Conservation (phyloP, 1,140 invertebrate genomes). For the Helicoverpa zea region DNA sequence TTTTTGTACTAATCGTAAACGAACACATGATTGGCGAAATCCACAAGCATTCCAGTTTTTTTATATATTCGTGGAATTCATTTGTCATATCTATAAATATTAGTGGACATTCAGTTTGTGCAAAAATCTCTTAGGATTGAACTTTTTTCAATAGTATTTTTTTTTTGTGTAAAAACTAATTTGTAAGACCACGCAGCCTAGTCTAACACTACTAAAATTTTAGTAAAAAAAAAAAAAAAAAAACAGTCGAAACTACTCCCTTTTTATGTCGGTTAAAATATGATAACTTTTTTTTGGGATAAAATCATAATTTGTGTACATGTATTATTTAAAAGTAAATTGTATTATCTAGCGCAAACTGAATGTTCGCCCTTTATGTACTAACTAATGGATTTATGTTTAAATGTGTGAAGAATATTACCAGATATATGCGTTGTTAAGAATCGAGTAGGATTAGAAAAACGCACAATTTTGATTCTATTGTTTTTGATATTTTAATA, state of each 20-base stretch:
- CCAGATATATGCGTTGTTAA: slow-evolving; percentile 27
- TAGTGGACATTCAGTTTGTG: slow-evolving; percentile 15
- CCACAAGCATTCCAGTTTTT: slow-evolving; percentile 48
- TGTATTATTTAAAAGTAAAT: not conserved
- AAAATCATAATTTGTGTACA: no score
- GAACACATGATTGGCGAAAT: slow-evolving; percentile 28
- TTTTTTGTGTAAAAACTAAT: not conserved
- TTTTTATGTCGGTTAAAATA: no score
- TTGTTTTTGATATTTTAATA: no score
- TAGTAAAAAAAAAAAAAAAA: no score
- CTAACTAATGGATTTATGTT: slow-evolving; percentile 47
- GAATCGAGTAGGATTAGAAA: not conserved
- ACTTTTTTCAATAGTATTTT: no score
- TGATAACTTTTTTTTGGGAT: not conserved
- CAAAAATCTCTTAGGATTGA: not conserved
- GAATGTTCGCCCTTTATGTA: slow-evolving; percentile 25
- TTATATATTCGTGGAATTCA: slow-evolving; percentile 24
- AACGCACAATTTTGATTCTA: slow-evolving; percentile 28
- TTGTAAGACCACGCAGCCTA: no score
- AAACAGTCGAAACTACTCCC: no score
- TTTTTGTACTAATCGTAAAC: slow-evolving; percentile 54
- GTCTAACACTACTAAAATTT: no score
- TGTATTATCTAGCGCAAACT: slow-evolving; percentile 4
- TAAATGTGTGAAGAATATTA: slow-evolving; percentile 41
- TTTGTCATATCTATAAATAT: slow-evolving; percentile 31